These are phyloP conservation scores for Drosophila fungiperda DNA, from an alignment of 2,888 invertebrate species.

Conservation along the genomic window DNA sequence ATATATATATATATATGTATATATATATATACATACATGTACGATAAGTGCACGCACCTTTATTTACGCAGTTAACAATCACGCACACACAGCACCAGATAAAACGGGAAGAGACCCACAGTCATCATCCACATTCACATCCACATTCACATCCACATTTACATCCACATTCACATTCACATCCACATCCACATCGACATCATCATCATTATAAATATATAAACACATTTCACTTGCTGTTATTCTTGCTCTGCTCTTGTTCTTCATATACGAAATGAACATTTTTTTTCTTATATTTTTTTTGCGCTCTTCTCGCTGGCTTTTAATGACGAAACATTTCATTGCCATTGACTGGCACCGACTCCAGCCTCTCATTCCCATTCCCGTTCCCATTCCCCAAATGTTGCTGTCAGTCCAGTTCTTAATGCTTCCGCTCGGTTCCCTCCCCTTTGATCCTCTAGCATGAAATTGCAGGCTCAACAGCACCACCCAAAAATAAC, in stretches of 20 bases:
- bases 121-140: slow-evolving; percentile 14
- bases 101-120: not conserved
- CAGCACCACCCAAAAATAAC: slow-evolving; percentile 52
- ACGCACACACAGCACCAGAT: not conserved
- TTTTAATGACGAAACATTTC: slow-evolving; percentile 62
- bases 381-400: slow-evolving; percentile 19
- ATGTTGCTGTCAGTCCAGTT: slow-evolving; percentile 39
- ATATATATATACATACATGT: not conserved
- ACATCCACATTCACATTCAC: no score
- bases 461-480: slow-evolving; percentile 37
- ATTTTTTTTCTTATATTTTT: slow-evolving; percentile 24
- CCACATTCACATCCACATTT: slow-evolving; percentile 3
- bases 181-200: slow-evolving; percentile 18
- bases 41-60: slow-evolving; percentile 13
- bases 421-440: slow-evolving; percentile 19
- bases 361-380: slow-evolving; percentile 12
- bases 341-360: slow-evolving; percentile 41
- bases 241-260: slow-evolving; percentile 36
- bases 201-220: slow-evolving; percentile 51
- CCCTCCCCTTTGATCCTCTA: slow-evolving; percentile 3
- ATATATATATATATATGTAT: not conserved
- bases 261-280: slow-evolving; percentile 51
- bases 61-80: slow-evolving; percentile 34
- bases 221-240: slow-evolving; percentile 62
- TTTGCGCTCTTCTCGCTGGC: slow-evolving; percentile 31